phyloP scores from a whole-genome alignment of 2,797 vertebrate genomes.

The Syngnathus rostellatus region DNA sequence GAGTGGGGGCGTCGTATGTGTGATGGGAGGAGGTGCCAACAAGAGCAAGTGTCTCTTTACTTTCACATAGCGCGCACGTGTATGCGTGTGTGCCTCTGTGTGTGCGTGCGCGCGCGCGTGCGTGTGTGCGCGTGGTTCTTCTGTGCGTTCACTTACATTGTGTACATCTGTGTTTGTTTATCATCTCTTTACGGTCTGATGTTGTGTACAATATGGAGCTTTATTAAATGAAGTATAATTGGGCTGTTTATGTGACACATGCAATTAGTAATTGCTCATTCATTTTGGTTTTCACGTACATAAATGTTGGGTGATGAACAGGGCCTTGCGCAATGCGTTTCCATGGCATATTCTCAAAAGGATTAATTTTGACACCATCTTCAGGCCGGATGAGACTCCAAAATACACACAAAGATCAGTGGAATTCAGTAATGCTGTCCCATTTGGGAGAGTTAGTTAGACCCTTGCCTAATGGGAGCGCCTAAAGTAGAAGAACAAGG shows the following conservation, averaged over 20 bases:
- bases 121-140: constrained; percentile 25
- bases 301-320: too few species aligned
- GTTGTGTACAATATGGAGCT: constrained; percentile 26
- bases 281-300: not conserved
- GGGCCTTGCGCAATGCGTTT: not conserved
- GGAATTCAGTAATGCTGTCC: too few species aligned
- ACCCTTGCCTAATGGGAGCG: too few species aligned
- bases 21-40: constrained; percentile 69
- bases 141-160: constrained; percentile 24
- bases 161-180: constrained; percentile 59
- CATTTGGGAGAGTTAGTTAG: too few species aligned
- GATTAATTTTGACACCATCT: too few species aligned
- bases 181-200: constrained; percentile 17
- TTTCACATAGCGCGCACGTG: constrained; percentile 56
- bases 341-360: not conserved
- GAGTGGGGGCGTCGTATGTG: constrained; percentile 65
- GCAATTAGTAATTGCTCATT: not conserved
- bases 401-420: too few species aligned
- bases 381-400: too few species aligned
- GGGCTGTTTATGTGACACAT: not conserved
- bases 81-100: constrained; percentile 41
- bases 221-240: not conserved
- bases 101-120: constrained; percentile 37
- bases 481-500: too few species aligned
- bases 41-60: constrained; percentile 70